Percentiles rank a stretch among this genome's conserved stretches.
Conservation (phyloP, 2,888 invertebrate genomes). For the Drosophila hamatofila region DNA sequence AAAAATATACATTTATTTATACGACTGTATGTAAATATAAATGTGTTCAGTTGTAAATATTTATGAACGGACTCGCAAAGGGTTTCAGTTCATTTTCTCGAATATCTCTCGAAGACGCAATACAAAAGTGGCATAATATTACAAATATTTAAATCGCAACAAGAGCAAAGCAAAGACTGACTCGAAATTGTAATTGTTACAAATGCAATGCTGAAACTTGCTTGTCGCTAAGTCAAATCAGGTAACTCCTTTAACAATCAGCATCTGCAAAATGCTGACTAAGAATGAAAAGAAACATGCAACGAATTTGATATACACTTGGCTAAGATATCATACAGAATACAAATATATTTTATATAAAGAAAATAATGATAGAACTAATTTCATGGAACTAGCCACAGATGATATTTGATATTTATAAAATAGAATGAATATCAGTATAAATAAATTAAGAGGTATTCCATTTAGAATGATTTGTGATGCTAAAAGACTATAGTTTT, state of each 20-base stretch:
- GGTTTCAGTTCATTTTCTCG: conserved; percentile 4
- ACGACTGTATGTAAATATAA: conserved; percentile 11
- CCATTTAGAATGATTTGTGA: not conserved
- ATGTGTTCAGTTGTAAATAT: conserved; percentile 23
- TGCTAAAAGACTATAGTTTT: not conserved
- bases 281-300: not conserved
- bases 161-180: conserved; percentile 1
- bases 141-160: conserved; percentile 16
- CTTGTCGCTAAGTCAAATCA: conserved; percentile 16
- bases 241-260: conserved; percentile 40
- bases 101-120: not conserved
- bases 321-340: not conserved
- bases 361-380: too few relatives aligned
- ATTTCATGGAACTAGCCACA: too few relatives aligned
- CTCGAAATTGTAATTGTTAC: conserved; percentile 31
- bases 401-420: too few relatives aligned
- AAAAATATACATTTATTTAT: conserved; percentile 1
- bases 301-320: not conserved
- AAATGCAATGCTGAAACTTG: conserved; percentile 26
- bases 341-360: too few relatives aligned
- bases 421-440: not conserved
- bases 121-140: conserved; percentile 28
- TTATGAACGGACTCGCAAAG: not conserved
- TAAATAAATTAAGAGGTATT: not conserved
- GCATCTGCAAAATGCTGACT: conserved; percentile 1